phyloP scores from a whole-genome alignment of 2,797 vertebrate species.

The Eleutherodactylus coqui region DNA sequence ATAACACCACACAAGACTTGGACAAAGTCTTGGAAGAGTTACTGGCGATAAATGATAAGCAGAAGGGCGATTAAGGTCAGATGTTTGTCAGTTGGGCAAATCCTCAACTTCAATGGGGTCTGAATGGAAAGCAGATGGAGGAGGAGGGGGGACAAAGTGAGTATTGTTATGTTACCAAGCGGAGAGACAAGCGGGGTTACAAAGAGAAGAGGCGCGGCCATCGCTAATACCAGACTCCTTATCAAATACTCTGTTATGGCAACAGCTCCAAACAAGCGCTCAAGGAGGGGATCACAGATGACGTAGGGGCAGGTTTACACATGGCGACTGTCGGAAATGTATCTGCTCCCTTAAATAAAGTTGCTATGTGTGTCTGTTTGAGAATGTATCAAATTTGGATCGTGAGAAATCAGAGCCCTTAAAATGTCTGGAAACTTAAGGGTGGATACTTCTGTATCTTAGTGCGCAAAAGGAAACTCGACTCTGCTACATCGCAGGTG shows the following conservation, averaged over 20 bases:
- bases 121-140: slow-evolving; percentile 55
- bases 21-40: not conserved
- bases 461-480: not conserved
- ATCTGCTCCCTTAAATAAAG: not conserved
- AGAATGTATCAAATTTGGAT: too few species aligned
- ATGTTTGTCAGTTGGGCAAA: slow-evolving; percentile 44
- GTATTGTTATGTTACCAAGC: slow-evolving; percentile 48
- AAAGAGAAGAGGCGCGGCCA: slow-evolving; percentile 8
- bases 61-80: slow-evolving; percentile 49
- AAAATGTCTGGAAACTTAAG: too few species aligned
- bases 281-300: not conserved
- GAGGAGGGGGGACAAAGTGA: slow-evolving; percentile 52
- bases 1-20: not conserved
- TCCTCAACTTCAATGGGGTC: slow-evolving; percentile 42
- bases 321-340: not conserved
- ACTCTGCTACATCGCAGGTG: not conserved
- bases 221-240: not conserved
- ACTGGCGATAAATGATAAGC: not conserved
- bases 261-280: not conserved
- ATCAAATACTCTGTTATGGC: slow-evolving; percentile 4
- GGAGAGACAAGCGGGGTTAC: not conserved
- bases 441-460: too few species aligned
- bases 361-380: too few species aligned
- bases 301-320: not conserved
- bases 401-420: too few species aligned